phyloP scores from a whole-genome alignment of 2,797 vertebrate species.

The Typhlichthys eigenmanni region DNA sequence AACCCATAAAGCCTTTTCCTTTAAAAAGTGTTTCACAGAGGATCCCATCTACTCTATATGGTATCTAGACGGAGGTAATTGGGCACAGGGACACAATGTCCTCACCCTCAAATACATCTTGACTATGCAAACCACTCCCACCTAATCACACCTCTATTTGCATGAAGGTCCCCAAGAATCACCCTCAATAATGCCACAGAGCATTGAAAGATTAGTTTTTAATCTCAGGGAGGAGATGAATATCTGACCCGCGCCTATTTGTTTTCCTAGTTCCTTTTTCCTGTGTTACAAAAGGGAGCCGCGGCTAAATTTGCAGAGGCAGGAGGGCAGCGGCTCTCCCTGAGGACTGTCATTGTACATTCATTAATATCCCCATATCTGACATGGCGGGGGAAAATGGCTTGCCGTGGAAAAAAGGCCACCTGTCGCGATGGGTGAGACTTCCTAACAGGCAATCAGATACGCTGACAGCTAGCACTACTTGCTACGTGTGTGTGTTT shows the following conservation, averaged over 20 bases:
- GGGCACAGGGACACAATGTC: slow-evolving; percentile 76
- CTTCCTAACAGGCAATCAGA: slow-evolving; percentile 86
- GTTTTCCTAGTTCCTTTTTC: slow-evolving; percentile 62
- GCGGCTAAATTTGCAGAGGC: slow-evolving; percentile 86
- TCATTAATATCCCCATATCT: slow-evolving; percentile 87
- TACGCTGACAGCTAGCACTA: slow-evolving; percentile 78
- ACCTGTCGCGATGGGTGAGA: slow-evolving; percentile 80
- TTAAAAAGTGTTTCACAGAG: slow-evolving; percentile 47
- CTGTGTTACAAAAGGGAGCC: slow-evolving; percentile 80
- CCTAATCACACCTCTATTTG: slow-evolving; percentile 88
- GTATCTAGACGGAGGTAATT: slow-evolving; percentile 71
- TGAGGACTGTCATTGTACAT: slow-evolving; percentile 80
- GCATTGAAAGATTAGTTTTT: slow-evolving; percentile 93
- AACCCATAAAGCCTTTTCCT: slow-evolving; percentile 21
- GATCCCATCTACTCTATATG: slow-evolving; percentile 13
- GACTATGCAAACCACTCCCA: slow-evolving; percentile 45
- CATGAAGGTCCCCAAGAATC: slow-evolving; percentile 80
- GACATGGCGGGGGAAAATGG: slow-evolving; percentile 78
- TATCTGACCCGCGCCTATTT: slow-evolving; percentile 86
- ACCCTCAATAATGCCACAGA: slow-evolving; percentile 80
- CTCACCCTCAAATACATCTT: slow-evolving; percentile 64
- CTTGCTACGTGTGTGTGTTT: slow-evolving; percentile 23
- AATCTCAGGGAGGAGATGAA: slow-evolving; percentile 92
- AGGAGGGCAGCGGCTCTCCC: slow-evolving; percentile 72
- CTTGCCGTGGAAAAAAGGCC: slow-evolving; percentile 73